Conservation (phyloP, 2,113 vertebrate species). For the Cercopithecus mona region DNA sequence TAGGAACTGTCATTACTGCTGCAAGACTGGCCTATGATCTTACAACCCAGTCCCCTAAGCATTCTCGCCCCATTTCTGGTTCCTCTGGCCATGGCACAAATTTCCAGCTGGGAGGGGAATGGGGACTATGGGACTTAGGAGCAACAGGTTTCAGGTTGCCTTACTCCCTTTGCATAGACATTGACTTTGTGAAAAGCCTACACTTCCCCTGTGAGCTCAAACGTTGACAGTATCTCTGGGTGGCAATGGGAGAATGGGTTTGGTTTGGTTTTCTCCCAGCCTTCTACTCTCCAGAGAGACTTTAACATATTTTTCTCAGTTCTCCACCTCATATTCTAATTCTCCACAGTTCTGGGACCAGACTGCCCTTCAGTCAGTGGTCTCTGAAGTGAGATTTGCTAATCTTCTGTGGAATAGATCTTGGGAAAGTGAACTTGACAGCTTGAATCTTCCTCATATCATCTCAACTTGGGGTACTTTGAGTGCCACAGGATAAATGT, state of each 20-base stretch:
- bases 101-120: not conserved
- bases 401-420: not conserved
- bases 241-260: not conserved
- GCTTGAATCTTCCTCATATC: not conserved
- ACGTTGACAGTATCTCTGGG: not conserved
- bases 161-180: not conserved
- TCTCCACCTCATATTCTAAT: not conserved
- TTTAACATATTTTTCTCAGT: not conserved
- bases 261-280: not conserved
- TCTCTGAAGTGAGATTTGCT: not conserved
- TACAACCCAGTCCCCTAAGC: not conserved
- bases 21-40: not conserved
- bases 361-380: not conserved
- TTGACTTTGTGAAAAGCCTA: not conserved
- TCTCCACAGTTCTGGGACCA: not conserved
- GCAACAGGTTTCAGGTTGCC: not conserved
- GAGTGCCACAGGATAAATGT: not conserved
- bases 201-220: not conserved
- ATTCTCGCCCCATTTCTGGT: not conserved
- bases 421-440: not conserved
- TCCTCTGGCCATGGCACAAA: not conserved
- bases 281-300: not conserved
- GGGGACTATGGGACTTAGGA: not conserved
- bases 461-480: not conserved
- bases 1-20: slow-evolving; percentile 33